Evolutionary conservation across 2,797 vertebrate genomes (phyloP), one percentile per base, ranked within the genome.

Genomic region (Geotrypetes seraphini): DNA sequence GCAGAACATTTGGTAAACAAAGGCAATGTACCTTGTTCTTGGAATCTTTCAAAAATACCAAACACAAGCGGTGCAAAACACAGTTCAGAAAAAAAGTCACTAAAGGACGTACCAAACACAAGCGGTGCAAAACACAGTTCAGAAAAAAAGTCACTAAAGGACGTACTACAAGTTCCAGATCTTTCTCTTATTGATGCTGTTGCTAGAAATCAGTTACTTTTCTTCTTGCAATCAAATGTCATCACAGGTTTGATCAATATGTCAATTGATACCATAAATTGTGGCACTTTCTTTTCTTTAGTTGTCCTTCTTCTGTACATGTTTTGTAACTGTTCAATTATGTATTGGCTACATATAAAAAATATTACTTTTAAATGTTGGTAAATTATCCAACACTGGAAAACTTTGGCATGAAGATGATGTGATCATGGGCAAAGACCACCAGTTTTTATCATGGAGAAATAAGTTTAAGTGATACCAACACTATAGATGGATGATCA

Each of bases 151-250:
- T 36, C 18, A 2, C 14, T 10, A 1, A 43, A 63, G 54, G 49
- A 53, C 17, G 48, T 32, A 3, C 42, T n/a, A 4, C 45, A 52
- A 24, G 29, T 56, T 12, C 38, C 62, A 0, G 57, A 40, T 13
- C 5, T 36, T 4, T 99, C 96, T 56, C 73, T 97, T 10, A 54
- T 97, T 38, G 83, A 79, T 27, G 89, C 92, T 8, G 63, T 99
- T 31, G 89, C 78, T 70, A 87, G 84, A 68, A 97, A 97, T 41
- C 93, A 97, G 37, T 52, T 99, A 40, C 20, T 89, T 1, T 96
- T 90, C 60, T 99, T 99, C 63, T 58, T 97, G 53, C 58, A 94
- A 2, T 87, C 91, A 4, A 99, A 99, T 34, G 3, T 96, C 25
- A 73, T 87, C 70, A 99, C 96, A 2, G 96, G 92, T 33, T 21